Percentiles rank a stretch among this genome's conserved stretches.
Conservation (phyloP, 2,888 invertebrate species). For the Anoplius nigerrimus region DNA sequence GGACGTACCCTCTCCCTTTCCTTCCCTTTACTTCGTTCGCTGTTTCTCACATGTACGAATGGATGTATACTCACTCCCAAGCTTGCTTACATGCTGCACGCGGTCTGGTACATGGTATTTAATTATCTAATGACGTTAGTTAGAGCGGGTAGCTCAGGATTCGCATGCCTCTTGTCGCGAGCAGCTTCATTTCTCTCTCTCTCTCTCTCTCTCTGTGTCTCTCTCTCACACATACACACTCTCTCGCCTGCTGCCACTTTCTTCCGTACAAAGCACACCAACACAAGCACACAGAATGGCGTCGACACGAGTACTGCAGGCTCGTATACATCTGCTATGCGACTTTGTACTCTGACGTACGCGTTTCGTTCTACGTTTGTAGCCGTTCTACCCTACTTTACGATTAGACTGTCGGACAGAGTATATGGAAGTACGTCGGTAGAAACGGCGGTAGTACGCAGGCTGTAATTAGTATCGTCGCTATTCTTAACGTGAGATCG, state of each 20-base stretch:
- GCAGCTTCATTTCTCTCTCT: not conserved
- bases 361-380: no score
- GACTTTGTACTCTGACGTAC: no score
- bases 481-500: no score
- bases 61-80: constrained; percentile 5
- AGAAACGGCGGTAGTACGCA: no score
- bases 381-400: no score
- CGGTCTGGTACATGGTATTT: constrained; percentile 44
- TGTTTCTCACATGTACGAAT: not conserved
- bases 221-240: not conserved
- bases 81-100: constrained; percentile 19
- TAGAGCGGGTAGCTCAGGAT: constrained; percentile 9
- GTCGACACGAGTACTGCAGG: not conserved
- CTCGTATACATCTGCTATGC: no score
- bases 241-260: not conserved
- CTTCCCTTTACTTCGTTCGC: not conserved
- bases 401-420: no score
- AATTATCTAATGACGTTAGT: constrained; percentile 65
- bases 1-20: not conserved
- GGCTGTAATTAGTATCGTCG: no score
- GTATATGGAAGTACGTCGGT: no score
- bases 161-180: no score
- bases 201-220: not conserved
- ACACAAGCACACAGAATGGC: no score
- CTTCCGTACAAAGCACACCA: no score